These are phyloP conservation scores for Albula goreensis DNA, from an alignment of 2,113 vertebrate species.

Conservation along the genomic window DNA sequence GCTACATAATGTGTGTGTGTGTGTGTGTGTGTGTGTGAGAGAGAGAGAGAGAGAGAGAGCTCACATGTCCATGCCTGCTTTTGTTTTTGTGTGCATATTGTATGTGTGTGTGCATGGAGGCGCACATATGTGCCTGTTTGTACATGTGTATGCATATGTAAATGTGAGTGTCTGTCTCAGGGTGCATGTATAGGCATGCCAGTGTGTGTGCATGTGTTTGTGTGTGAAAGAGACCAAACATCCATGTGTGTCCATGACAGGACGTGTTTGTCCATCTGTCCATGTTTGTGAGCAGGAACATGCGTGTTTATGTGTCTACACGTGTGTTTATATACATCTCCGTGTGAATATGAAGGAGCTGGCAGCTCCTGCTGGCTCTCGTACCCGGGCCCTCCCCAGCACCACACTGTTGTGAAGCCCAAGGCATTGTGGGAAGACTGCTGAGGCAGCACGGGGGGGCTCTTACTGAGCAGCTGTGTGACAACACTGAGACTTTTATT, in stretches of 20 bases:
- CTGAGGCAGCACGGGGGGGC: background rate
- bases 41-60: background rate
- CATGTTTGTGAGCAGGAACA: too few species aligned
- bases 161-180: slow-evolving; percentile 1
- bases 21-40: background rate
- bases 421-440: background rate
- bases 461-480: background rate
- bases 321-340: background rate
- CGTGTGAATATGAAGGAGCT: background rate
- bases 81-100: too few species aligned
- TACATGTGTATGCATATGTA: background rate
- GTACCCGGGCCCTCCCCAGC: background rate
- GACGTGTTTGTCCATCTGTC: too few species aligned
- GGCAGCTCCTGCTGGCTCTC: background rate
- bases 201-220: background rate
- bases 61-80: too few species aligned
- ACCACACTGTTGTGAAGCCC: background rate
- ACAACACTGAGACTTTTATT: background rate
- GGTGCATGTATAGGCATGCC: too few species aligned
- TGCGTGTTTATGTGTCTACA: too few species aligned
- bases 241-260: too few species aligned
- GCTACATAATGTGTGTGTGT: background rate
- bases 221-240: background rate
- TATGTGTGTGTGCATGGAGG: too few species aligned
- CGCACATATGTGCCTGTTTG: background rate